A percentile compares a stretch with the other conserved stretches of the same genome.
phyloP scores from a whole-genome alignment of 92 coral and sea anemone species.

The Parazoanthus darwini region DNA sequence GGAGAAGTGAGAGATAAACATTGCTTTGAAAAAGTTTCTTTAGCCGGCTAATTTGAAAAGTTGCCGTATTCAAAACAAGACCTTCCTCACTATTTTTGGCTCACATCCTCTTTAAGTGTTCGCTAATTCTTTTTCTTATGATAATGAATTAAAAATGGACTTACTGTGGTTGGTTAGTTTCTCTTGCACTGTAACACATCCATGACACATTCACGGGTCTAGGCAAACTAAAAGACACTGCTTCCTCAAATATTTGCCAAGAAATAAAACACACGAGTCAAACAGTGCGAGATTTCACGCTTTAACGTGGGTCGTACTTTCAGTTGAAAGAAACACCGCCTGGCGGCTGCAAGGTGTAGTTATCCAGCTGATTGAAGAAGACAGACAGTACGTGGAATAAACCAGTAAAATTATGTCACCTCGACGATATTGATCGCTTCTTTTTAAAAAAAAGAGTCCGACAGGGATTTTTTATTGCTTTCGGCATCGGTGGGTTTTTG shows the following conservation, averaged over 20 bases:
- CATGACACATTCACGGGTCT: constrained; percentile 39
- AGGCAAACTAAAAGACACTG: constrained; percentile 35
- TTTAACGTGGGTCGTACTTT: not conserved
- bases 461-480: constrained; percentile 32
- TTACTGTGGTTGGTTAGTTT: constrained; percentile 31
- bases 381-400: not conserved
- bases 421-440: constrained; percentile 32
- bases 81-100: constrained; percentile 9
- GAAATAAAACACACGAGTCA: constrained; percentile 39
- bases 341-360: not conserved
- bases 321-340: not conserved
- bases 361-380: not conserved
- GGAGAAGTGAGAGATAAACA: constrained; percentile 58
- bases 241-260: constrained; percentile 36
- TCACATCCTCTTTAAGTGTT: not conserved
- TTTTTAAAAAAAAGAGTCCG: constrained; percentile 43
- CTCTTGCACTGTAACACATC: constrained; percentile 15
- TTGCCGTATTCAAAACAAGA: constrained; percentile 30
- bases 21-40: constrained; percentile 30
- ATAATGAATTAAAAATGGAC: not conserved
- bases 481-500: constrained; percentile 45
- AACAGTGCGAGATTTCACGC: constrained; percentile 34
- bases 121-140: constrained; percentile 26
- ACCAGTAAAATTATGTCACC: not conserved
- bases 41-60: constrained; percentile 37